Evolutionary conservation across 2,113 vertebrate genomes (phyloP).

Genomic region (Ptilorrhoa leucosticta): DNA sequence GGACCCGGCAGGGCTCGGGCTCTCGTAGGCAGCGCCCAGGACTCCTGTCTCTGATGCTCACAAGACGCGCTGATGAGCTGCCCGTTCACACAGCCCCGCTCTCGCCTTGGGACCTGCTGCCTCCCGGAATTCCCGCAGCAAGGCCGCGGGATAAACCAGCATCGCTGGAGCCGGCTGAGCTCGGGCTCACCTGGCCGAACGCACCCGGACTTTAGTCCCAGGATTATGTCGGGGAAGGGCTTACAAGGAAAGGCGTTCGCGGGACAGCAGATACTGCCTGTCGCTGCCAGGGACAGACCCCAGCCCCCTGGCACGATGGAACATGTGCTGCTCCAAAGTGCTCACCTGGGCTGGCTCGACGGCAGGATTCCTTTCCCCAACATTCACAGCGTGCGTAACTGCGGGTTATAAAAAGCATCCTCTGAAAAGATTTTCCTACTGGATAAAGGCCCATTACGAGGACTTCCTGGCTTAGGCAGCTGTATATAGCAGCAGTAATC

Average conservation of each 20-base stretch:
- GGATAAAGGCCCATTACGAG: slow-evolving; percentile 57
- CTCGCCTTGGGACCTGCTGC: background rate
- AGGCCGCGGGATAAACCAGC: rapidly evolving
- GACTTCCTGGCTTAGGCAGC: slow-evolving; percentile 66
- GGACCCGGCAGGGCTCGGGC: background rate
- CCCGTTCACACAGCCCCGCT: background rate
- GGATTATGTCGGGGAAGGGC: background rate
- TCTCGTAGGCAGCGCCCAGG: background rate
- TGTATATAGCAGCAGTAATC: slow-evolving; percentile 65
- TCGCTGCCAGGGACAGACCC: rapidly evolving
- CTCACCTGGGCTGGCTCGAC: background rate
- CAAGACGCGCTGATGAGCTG: background rate
- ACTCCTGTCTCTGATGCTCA: background rate
- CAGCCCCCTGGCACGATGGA: background rate
- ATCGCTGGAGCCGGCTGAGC: rapidly evolving
- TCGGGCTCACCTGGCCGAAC: background rate
- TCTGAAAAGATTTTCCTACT: slow-evolving; percentile 40
- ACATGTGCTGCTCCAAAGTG: rapidly evolving
- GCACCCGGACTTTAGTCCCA: background rate
- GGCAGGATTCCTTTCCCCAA: background rate
- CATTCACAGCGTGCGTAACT: background rate
- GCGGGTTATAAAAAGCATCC: background rate
- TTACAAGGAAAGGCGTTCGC: rapidly evolving
- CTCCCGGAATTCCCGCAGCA: rapidly evolving
- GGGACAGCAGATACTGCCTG: rapidly evolving